Percentiles rank a stretch among this genome's conserved stretches.
phyloP scores from a whole-genome alignment of 37 sponge, comb jelly and placozoan species.

The Dysidea cf. avara region DNA sequence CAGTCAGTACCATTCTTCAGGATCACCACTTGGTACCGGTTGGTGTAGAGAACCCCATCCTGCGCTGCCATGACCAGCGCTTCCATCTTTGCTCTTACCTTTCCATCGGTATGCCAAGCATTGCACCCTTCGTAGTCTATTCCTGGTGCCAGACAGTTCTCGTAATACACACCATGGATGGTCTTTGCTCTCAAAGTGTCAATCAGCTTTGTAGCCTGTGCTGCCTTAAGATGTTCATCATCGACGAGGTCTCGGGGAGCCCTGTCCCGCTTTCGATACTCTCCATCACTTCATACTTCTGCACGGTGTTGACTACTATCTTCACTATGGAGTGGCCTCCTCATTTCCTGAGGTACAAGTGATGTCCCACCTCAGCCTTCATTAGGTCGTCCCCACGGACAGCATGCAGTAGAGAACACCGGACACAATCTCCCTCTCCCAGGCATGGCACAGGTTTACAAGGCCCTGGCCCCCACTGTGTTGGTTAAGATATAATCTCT shows the following conservation, averaged over 20 bases:
- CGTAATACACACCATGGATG: neutral
- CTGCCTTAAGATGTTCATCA: neutral
- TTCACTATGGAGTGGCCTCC: neutral
- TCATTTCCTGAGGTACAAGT: neutral
- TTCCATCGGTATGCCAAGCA: neutral
- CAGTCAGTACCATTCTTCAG: neutral
- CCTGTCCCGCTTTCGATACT: too few species aligned
- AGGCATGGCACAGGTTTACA: neutral
- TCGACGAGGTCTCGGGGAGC: neutral
- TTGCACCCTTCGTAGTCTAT: too few species aligned
- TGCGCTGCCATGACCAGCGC: constrained; percentile 23
- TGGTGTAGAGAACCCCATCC: constrained; percentile 19
- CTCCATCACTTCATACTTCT: too few species aligned
- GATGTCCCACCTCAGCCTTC: neutral
- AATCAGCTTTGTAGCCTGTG: neutral
- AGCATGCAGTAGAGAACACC: neutral
- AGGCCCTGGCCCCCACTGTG: neutral
- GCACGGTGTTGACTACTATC: too few species aligned
- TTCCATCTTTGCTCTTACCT: neutral
- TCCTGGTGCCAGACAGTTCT: neutral
- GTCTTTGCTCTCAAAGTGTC: neutral
- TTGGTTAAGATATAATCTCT: neutral
- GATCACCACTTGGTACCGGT: neutral
- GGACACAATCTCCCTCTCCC: neutral
- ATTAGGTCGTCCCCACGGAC: neutral